Evolutionary conservation across 2,888 invertebrate species (phyloP).

Genomic region (Cactoblastis cactorum): DNA sequence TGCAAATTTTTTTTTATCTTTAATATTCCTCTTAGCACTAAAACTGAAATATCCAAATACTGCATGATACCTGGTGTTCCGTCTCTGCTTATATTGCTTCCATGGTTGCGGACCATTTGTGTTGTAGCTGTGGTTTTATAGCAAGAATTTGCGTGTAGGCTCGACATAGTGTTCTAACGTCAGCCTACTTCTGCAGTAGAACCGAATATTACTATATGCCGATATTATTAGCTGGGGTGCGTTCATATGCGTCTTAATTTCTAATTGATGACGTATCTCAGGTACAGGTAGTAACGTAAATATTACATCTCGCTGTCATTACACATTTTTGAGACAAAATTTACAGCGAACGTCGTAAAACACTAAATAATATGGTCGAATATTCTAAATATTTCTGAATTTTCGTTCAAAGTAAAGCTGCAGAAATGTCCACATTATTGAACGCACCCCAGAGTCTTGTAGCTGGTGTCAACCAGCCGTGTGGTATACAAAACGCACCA

Average conservation of each 20-base stretch:
- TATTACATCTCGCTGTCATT: neutral
- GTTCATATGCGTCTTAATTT: neutral
- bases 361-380: neutral
- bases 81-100: slow-evolving; percentile 38
- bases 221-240: slow-evolving; percentile 4
- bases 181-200: neutral
- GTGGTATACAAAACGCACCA: slow-evolving; percentile 17
- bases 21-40: slow-evolving; percentile 37
- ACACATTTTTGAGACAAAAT: neutral
- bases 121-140: slow-evolving; percentile 37
- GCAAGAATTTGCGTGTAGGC: slow-evolving; percentile 28
- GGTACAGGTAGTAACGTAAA: neutral
- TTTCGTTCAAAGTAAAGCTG: neutral
- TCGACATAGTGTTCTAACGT: neutral
- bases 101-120: slow-evolving; percentile 43
- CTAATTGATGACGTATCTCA: neutral
- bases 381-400: neutral
- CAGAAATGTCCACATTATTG: neutral
- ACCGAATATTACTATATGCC: neutral
- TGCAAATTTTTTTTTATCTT: slow-evolving; percentile 31
- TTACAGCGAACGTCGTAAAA: neutral
- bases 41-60: slow-evolving; percentile 34
- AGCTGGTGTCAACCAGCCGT: neutral
- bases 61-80: slow-evolving; percentile 41
- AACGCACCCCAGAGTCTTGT: slow-evolving; percentile 10